Base-by-base conservation (phyloP, 37 sponge, comb jelly and placozoan genomes). In the Agelas oroides region DNA sequence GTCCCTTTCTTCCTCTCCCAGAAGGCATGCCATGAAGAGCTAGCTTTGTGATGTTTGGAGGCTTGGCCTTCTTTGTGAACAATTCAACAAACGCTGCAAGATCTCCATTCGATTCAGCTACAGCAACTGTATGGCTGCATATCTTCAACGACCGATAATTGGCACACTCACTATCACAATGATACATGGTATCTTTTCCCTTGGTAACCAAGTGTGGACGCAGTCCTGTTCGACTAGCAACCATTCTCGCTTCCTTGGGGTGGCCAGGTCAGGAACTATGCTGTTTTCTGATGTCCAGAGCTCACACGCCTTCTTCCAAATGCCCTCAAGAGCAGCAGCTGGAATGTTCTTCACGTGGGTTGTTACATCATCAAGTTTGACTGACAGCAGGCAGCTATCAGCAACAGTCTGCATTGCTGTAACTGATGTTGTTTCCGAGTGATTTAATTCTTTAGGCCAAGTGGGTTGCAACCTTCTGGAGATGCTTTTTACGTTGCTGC, bases 281-380 rank as follows among this genome's bases (percentile, higher is more conserved):
- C 18, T 33, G 39, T 20, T 59, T 20, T 17, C 58, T 71, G 21
- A 20, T 19, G 21, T 46, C 21, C 70, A 14, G 13, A 82, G 61
- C 27, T 82, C 82, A n/a, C 27, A 59, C 37, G 82, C 82, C 52
- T 82, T 82, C 60, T 34, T 56, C 82, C 82, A 82, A 28, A 82
- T 82, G 0, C 82, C 82, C 33, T 82, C 37, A 23, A 82, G 18
- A 17, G 39, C 36, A 56, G 73, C 38, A 25, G 35, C 41, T 34
- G 83, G 83, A 13, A 82, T 55, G 20, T 70, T 79, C 53, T 31
- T 18, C 0, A 8, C 55, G 2, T 46, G 46, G 46, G 66, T 13
- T 28, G 30, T 24, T 17, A 46, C 30, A 20, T 36, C 53, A 46
- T 39, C 69, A 20, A 28, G 53, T 17, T 13, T 12, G 38, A 79